Evolutionary conservation across 1,140 invertebrate species (phyloP).

Genomic region (Zophobas morio): DNA sequence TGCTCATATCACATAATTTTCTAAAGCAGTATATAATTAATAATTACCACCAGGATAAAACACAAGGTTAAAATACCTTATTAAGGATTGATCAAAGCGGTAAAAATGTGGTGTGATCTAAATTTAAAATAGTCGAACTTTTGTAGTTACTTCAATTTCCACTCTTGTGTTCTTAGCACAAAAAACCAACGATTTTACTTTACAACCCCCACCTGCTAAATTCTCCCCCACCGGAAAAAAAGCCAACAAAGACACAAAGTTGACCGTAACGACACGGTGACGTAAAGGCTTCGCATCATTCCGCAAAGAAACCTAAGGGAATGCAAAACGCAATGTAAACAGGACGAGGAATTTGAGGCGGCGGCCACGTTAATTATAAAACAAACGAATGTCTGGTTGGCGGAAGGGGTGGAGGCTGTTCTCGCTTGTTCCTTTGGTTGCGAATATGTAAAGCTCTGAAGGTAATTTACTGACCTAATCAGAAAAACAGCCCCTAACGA

Average conservation of each 20-base stretch:
- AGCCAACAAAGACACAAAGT: no score
- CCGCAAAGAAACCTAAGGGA: conserved; percentile 23
- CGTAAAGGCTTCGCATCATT: not conserved
- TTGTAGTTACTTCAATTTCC: no score
- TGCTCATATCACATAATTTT: no score
- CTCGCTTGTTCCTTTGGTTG: not conserved
- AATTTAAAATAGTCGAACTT: no score
- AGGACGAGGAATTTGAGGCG: conserved; percentile 29
- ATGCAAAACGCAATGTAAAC: conserved; percentile 25
- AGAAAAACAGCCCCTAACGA: conserved; percentile 35
- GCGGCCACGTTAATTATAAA: conserved; percentile 30
- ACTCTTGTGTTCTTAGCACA: no score
- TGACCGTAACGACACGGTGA: no score
- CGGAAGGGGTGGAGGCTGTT: not conserved
- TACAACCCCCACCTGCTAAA: not conserved
- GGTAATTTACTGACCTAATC: conserved; percentile 41
- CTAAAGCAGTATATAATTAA: no score
- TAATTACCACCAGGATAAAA: no score
- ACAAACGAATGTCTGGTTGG: conserved; percentile 26
- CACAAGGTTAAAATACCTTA: no score
- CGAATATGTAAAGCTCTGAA: conserved; percentile 17
- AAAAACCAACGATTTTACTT: no score
- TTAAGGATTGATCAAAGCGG: no score
- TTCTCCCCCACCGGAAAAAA: not conserved
- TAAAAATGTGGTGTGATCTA: no score